Evolutionary conservation across 37 sponge, comb jelly and placozoan species (phyloP).

Genomic region (Cladorhizidae sp.): DNA sequence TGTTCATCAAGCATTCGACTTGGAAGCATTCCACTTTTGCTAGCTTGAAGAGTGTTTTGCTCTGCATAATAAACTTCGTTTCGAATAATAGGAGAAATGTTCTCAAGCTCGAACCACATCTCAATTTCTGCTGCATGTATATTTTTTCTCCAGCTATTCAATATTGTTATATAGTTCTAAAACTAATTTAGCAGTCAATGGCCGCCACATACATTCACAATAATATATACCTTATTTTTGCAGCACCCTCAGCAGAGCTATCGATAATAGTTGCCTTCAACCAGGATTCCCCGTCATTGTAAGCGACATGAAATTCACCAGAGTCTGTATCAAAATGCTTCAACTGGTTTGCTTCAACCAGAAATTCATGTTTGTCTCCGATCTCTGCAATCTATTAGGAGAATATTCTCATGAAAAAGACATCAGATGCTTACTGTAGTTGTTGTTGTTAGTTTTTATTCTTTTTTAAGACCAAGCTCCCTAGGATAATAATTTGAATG

Average conservation of each 20-base stretch:
- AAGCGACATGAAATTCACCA: slow-evolving; percentile 25
- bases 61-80: slow-evolving; percentile 23
- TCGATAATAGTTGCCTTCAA: slow-evolving; percentile 20
- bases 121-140: slow-evolving; percentile 6
- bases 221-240: slow-evolving; percentile 17
- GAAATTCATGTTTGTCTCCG: slow-evolving; percentile 1
- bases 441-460: not conserved
- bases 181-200: too few species aligned
- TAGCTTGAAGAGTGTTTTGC: slow-evolving; percentile 11
- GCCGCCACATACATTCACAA: too few species aligned
- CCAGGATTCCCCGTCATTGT: slow-evolving; percentile 39
- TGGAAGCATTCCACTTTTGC: slow-evolving; percentile 41
- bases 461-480: too few species aligned
- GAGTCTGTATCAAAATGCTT: slow-evolving; percentile 15
- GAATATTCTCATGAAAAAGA: not conserved
- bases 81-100: slow-evolving; percentile 30
- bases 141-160: slow-evolving; percentile 10
- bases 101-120: slow-evolving; percentile 38
- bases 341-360: slow-evolving; percentile 33
- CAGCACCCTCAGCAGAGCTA: slow-evolving; percentile 10
- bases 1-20: slow-evolving; percentile 17
- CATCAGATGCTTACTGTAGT: not conserved
- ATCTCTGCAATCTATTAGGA: slow-evolving; percentile 23
- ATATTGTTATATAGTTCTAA: not conserved
- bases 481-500: too few species aligned